Base-by-base conservation (phyloP, 2,888 invertebrate species). In the Stenurella melanura region DNA sequence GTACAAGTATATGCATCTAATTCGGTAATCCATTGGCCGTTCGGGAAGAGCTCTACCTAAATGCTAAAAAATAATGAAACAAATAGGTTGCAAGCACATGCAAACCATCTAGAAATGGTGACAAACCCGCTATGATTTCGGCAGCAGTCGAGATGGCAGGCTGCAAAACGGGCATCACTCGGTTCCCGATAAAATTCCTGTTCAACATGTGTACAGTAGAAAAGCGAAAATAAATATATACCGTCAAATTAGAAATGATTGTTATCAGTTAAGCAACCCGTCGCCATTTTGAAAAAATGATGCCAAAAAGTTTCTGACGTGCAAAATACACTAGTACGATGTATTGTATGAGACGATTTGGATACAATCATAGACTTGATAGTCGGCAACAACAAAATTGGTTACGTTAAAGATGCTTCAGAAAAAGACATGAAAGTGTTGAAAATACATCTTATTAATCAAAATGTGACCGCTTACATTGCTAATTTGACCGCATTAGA, bases 121-220 rank as follows among this genome's bases (percentile, higher is more conserved):
- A 80, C 80, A 82, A 89, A 90, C 89, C 90, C 80, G 87, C 84
- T 78, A 88, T 84, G 78, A 88, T 86, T 84, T 90, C 90, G 69
- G 87, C 82, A 30, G 87, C 81, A 38, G 87, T 86, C 26, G 88
- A 85, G 18, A 89, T 87, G 64, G 87, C 86, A n/a, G 89, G 89
- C 79, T 88, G 88, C 77, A 89, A 85, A 74, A 89, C 87, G 73
- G 89, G 89, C 89, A 89, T 89, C 74, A 86, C 86, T 77, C 88
- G 85, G 75, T 87, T 88, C 70, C 88, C 88, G 63, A 89, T 79
- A 85, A 88, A 89, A 83, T 89, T 89, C 88, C 89, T 89, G 82
- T 82, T 83, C 54, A 42, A 57, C 72, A 60, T 42, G 54, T 18
- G 1, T 5, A 54, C 54, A 21, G 7, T 19, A 18, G 18, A 7